Conservation (phyloP, 2,888 invertebrate genomes). For the Tetramorium bicarinatum region DNA sequence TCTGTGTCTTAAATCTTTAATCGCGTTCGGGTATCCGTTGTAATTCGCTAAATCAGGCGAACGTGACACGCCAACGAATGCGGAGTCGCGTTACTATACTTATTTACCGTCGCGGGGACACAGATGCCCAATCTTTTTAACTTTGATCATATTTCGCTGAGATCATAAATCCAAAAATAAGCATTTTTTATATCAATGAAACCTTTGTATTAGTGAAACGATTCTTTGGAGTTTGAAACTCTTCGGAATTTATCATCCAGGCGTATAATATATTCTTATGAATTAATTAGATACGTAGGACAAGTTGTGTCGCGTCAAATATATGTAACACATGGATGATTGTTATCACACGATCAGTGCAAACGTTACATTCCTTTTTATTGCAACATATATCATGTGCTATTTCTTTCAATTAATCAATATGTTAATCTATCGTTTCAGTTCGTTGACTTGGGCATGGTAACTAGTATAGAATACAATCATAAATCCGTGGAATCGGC, state of each 20-base stretch:
- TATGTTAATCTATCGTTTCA: constrained; percentile 86
- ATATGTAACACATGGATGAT: background rate
- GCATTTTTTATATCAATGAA: background rate
- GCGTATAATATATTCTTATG: background rate
- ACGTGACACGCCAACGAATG: background rate
- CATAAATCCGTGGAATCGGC: constrained; percentile 98
- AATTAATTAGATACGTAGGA: background rate
- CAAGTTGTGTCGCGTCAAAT: background rate
- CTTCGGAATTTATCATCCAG: background rate
- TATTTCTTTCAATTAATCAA: background rate
- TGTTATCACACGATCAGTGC: background rate
- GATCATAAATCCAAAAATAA: background rate
- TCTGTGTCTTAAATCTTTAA: constrained; percentile 38
- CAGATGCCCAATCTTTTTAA: background rate
- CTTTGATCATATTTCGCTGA: background rate
- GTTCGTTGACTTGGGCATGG: constrained; percentile 97
- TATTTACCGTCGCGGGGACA: background rate
- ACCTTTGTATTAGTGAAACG: background rate
- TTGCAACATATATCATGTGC: background rate
- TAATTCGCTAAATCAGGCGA: constrained; percentile 12
- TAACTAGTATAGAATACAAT: constrained; percentile 98
- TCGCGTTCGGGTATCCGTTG: background rate
- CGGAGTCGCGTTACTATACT: background rate
- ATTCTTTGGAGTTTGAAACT: background rate
- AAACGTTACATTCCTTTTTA: background rate